Conservation (phyloP, 1,140 invertebrate species). For the Calycopis cecrops region DNA sequence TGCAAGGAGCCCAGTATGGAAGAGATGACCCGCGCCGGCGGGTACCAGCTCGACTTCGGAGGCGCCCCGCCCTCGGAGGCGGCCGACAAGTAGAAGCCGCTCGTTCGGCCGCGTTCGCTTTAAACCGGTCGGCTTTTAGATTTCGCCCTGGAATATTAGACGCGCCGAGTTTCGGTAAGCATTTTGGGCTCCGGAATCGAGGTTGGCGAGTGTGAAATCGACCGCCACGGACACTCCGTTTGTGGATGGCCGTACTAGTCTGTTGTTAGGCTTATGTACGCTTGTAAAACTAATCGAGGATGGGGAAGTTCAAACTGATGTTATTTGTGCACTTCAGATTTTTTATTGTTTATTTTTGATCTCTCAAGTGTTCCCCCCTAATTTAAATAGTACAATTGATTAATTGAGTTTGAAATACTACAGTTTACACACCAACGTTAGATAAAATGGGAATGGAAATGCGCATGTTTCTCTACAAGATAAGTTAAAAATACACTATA, state of each 20-base stretch:
- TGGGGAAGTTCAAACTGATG: not conserved
- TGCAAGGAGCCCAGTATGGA: constrained; percentile 92
- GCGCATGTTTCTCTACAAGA: too few relatives aligned
- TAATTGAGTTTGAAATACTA: not conserved
- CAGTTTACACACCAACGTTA: not conserved
- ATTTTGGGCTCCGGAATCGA: constrained; percentile 3
- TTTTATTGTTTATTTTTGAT: not conserved
- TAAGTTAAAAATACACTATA: too few relatives aligned
- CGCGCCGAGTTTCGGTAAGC: constrained; percentile 5
- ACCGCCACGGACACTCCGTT: not conserved
- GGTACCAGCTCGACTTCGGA: constrained; percentile 79
- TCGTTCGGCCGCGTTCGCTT: constrained; percentile 14
- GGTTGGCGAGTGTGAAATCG: not conserved
- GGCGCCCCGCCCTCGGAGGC: constrained; percentile 64
- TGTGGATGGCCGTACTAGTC: constrained; percentile 13
- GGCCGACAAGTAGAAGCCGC: constrained; percentile 54
- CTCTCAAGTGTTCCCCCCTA: constrained; percentile 2
- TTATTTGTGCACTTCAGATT: constrained; percentile 3
- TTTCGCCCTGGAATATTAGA: constrained; percentile 3
- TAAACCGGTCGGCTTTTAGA: constrained; percentile 17
- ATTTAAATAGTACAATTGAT: not conserved
- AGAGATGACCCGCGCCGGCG: constrained; percentile 84
- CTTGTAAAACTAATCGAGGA: constrained; percentile 3
- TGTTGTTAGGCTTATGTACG: constrained; percentile 17
- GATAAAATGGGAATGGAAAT: constrained; percentile 5